Evolutionary conservation across 2,888 invertebrate genomes (phyloP), one percentile per base, ranked within the genome.

Genomic region (Pyrocoelia pectoralis): DNA sequence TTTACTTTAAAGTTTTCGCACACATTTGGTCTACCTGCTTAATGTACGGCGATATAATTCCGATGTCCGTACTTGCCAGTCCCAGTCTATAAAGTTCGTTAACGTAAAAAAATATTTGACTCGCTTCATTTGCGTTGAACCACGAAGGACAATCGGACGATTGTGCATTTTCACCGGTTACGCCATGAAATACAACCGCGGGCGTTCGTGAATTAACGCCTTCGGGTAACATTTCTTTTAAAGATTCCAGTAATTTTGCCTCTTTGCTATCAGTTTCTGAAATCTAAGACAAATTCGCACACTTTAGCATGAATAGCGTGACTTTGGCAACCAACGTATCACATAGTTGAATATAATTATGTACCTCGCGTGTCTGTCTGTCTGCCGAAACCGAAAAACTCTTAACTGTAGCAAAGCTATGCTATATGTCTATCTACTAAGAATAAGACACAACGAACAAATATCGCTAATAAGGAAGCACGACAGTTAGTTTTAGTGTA

Each of bases 21-120:
- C n/a, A n/a, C n/a, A n/a, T n/a, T n/a, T n/a, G n/a, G n/a, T n/a
- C 9, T 33, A 94, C 95, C 87, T 98, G 98, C 78, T 94, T 94
- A 65, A 90, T 82, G 76, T 98, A 98, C 0, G 97, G 97, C 10
- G 97, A 92, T 65, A 98, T 93, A 59, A 98, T 89, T 2, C 97
- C 98, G 74, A 98, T 87, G 70, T 94, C 91, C 53, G 87, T 84
- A 1, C 86, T 81, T 1, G 75, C 77, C n/a, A 94, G 74, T 17
- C 88, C 88, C 53, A 84, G 82, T 64, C 87, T 85, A 69, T 90
- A 90, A 1, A 96, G 80, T 70, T 88, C 83, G 69, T 86, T 83
- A 9, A 90, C 76, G 73, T 91, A 91, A 56, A 84, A 81, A 66
- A 88, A 84, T 1, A 88, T 86, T 77, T 84, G 84, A 0, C 84